Conservation (phyloP, 1,140 invertebrate species). For the Laodelphax striatellus region DNA sequence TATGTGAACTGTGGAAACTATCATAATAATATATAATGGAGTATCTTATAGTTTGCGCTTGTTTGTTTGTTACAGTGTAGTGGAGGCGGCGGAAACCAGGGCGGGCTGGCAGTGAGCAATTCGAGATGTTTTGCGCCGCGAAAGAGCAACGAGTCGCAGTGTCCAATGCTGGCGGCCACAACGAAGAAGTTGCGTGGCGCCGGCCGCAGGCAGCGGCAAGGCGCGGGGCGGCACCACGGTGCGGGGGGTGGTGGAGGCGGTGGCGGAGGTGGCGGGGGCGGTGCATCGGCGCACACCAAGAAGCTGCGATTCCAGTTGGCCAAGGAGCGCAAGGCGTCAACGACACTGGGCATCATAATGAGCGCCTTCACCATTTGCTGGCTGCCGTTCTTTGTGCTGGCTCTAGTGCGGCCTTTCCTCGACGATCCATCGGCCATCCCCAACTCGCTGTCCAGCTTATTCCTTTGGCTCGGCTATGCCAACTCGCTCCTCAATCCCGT, state of each 20-base stretch:
- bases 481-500: slow-evolving; percentile 88
- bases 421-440: slow-evolving; percentile 47
- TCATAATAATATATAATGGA: too few species aligned
- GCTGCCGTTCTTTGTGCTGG: slow-evolving; percentile 93
- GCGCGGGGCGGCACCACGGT: slow-evolving; percentile 13
- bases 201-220: slow-evolving; percentile 30
- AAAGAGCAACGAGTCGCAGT: slow-evolving; percentile 60
- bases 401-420: slow-evolving; percentile 73
- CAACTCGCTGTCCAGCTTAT: slow-evolving; percentile 41
- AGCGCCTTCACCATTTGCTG: slow-evolving; percentile 93
- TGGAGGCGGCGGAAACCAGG: slow-evolving; percentile 38
- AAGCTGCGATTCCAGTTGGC: slow-evolving; percentile 68
- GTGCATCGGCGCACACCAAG: slow-evolving; percentile 36
- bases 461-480: slow-evolving; percentile 87
- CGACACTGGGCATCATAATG: slow-evolving; percentile 95
- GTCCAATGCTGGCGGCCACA: slow-evolving; percentile 48
- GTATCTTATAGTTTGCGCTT: too few species aligned
- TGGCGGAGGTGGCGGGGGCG: slow-evolving; percentile 23
- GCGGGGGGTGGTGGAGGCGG: slow-evolving; percentile 16
- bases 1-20: too few species aligned
- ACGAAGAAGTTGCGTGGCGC: slow-evolving; percentile 27
- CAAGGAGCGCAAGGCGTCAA: slow-evolving; percentile 88
- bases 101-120: slow-evolving; percentile 24
- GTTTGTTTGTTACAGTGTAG: slow-evolving; percentile 49
- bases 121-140: slow-evolving; percentile 46